A percentile compares a stretch with the other conserved stretches of the same genome.
phyloP scores from a whole-genome alignment of 2,113 vertebrate genomes.

The Neotoma lepida region DNA sequence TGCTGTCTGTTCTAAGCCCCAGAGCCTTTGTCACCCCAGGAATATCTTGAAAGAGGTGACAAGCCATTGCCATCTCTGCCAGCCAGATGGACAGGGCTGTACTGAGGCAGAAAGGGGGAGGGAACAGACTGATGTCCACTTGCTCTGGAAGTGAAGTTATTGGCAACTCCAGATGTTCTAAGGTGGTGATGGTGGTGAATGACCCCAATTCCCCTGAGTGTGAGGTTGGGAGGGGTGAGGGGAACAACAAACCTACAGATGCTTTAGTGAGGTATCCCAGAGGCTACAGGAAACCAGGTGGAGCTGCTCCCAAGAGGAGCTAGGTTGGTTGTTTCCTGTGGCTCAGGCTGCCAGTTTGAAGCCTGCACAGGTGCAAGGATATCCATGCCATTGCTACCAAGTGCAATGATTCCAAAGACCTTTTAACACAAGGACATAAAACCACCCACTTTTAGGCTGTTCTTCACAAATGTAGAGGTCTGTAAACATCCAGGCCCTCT shows the following conservation, averaged over 20 bases:
- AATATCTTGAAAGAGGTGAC: not conserved
- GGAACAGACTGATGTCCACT: not conserved
- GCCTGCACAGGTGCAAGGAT: too few species aligned
- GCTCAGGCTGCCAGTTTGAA: too few species aligned
- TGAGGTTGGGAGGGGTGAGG: not conserved
- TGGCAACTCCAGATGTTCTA: not conserved
- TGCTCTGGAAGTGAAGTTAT: not conserved
- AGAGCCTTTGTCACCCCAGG: not conserved
- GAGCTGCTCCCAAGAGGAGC: not conserved
- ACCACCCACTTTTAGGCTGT: too few species aligned
- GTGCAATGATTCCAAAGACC: not conserved
- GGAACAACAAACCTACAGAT: not conserved
- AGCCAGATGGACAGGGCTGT: not conserved
- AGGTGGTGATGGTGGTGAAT: not conserved
- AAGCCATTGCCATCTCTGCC: too few species aligned
- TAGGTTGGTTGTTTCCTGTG: not conserved
- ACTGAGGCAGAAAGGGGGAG: not conserved
- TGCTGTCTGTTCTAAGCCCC: not conserved
- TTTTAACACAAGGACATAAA: not conserved
- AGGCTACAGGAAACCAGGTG: not conserved
- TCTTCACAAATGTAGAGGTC: too few species aligned
- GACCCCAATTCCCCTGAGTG: not conserved
- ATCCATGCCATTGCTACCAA: not conserved
- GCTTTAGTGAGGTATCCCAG: too few species aligned
- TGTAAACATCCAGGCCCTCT: not conserved